phyloP scores from a whole-genome alignment of 2,797 vertebrate species.

The Hyperoplus immaculatus region DNA sequence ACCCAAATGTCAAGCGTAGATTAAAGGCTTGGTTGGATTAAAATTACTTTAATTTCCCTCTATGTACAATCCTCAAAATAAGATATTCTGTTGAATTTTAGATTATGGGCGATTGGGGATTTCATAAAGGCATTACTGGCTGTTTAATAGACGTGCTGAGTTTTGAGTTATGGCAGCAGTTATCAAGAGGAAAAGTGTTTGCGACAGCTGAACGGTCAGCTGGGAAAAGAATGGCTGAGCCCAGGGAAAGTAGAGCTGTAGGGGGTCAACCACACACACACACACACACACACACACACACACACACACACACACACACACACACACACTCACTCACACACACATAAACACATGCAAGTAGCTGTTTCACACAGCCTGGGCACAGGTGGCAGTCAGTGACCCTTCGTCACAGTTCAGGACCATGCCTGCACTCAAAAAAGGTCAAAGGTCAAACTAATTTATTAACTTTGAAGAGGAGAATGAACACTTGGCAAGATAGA shows the following conservation, averaged over 20 bases:
- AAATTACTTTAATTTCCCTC: not conserved
- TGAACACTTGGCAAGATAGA: not conserved
- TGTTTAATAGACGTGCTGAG: constrained; percentile 50
- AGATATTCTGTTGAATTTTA: not conserved
- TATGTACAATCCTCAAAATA: not conserved
- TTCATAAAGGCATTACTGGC: constrained; percentile 77
- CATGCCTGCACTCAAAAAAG: constrained; percentile 9
- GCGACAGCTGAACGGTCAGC: constrained; percentile 85
- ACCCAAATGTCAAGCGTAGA: not conserved
- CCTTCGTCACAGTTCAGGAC: constrained; percentile 52
- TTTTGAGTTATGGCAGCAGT: constrained; percentile 70
- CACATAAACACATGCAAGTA: constrained; percentile 38
- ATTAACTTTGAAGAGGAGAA: constrained; percentile 25
- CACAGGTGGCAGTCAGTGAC: constrained; percentile 70
- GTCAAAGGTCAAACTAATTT: constrained; percentile 37
- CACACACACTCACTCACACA: constrained; percentile 16
- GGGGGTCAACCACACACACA: constrained; percentile 56
- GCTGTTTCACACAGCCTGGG: constrained; percentile 42
- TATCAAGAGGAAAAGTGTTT: constrained; percentile 78
- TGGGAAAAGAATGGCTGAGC: constrained; percentile 82
- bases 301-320: constrained; percentile 27
- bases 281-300: constrained; percentile 27
- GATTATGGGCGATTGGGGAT: not conserved
- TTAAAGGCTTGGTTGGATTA: not conserved
- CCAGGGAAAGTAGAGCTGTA: constrained; percentile 79